A percentile compares a stretch with the other conserved stretches of the same genome.
Evolutionary conservation across 1,140 invertebrate genomes (phyloP).

Genomic region (Ericerus pela): DNA sequence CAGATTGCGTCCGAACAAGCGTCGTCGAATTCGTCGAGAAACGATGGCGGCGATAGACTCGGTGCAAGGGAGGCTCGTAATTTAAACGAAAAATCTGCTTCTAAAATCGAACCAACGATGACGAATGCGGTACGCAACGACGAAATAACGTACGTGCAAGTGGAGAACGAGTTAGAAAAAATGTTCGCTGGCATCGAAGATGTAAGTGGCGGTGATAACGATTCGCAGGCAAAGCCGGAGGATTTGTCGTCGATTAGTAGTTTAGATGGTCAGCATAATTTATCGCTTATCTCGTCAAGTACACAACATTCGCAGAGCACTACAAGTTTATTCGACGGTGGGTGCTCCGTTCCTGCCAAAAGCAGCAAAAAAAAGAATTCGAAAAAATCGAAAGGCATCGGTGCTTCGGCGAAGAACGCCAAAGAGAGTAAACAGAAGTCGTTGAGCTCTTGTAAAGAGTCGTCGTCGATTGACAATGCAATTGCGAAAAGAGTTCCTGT

Average conservation of each 20-base stretch:
- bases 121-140: not conserved
- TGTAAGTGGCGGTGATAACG: conserved; percentile 2
- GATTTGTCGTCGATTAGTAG: conserved; percentile 1
- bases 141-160: conserved; percentile 40
- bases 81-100: not conserved
- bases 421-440: conserved; percentile 22
- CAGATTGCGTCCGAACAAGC: not conserved
- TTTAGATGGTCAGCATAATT: too few species aligned
- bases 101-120: not conserved
- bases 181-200: conserved; percentile 47
- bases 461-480: conserved; percentile 19
- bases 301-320: not conserved
- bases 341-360: not conserved
- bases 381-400: conserved; percentile 30
- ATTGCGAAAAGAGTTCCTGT: conserved; percentile 44
- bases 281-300: too few species aligned
- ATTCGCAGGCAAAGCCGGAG: not conserved
- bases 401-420: conserved; percentile 26
- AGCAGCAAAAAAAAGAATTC: conserved; percentile 24
- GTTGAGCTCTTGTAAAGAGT: conserved; percentile 10
- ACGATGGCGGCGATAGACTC: not conserved
- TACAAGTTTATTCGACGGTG: not conserved
- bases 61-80: not conserved
- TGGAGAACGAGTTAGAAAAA: conserved; percentile 64
- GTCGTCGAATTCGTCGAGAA: not conserved